Evolutionary conservation across 2,888 invertebrate species (phyloP).

Genomic region (Tachina fera): DNA sequence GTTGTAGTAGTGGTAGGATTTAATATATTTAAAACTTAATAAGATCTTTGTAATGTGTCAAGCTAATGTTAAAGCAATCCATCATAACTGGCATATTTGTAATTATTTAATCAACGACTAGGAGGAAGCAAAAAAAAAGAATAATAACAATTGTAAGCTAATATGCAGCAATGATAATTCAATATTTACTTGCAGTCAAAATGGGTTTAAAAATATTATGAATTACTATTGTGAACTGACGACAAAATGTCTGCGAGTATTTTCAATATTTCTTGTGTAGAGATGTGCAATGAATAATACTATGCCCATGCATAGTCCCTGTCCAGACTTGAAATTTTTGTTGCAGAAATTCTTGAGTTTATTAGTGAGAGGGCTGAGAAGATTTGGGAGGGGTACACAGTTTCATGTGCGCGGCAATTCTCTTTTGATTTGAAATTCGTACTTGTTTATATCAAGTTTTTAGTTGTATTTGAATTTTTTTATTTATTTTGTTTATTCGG

Average conservation of each 20-base stretch:
- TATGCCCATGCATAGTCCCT: background rate
- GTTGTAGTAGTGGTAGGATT: conserved; percentile 6
- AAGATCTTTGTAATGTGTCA: conserved; percentile 52
- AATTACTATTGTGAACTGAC: conserved; percentile 28
- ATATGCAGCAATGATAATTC: conserved; percentile 29
- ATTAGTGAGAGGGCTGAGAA: too few relatives aligned
- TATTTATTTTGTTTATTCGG: too few relatives aligned
- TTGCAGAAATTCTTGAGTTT: too few relatives aligned
- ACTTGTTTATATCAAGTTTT: too few relatives aligned
- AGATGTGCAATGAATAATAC: background rate
- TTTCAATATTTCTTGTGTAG: background rate
- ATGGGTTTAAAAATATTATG: background rate
- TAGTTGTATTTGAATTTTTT: too few relatives aligned
- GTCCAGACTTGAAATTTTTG: too few relatives aligned
- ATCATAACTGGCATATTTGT: conserved; percentile 48
- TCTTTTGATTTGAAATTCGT: too few relatives aligned
- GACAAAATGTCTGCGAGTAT: conserved; percentile 58
- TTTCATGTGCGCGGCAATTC: too few relatives aligned
- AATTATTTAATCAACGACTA: conserved; percentile 33
- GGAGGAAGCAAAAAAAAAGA: background rate
- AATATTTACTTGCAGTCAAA: conserved; percentile 46
- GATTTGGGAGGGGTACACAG: too few relatives aligned
- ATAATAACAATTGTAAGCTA: conserved; percentile 36
- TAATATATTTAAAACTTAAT: conserved; percentile 28
- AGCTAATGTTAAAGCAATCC: conserved; percentile 64